Evolutionary conservation across 64 coral and sea anemone species (phyloP), one percentile per base, ranked within the genome.

Genomic region (Actinia equina): DNA sequence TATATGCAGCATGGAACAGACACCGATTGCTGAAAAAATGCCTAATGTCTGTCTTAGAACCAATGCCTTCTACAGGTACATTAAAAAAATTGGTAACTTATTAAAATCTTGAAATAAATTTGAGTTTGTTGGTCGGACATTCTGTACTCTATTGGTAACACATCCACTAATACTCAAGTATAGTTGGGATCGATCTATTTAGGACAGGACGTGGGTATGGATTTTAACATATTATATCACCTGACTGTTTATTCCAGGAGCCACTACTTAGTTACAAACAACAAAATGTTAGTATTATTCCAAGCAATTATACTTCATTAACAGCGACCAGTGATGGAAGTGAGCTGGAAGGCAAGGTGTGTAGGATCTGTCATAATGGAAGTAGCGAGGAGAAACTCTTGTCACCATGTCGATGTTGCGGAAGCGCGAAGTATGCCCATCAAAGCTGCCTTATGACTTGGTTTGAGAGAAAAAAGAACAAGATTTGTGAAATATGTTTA

Each of bases 361-460:
- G 88, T 77, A 74, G 88, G 37, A 89, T 89, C 52, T 89, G 88
- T 44, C 88, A 89, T 18, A 63, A 80, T 51, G 88, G 88, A 12
- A 7, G 5, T 8, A 71, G 55, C 43, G 82, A 69, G 11, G 88
- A 89, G 46, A 65, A 17, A 37, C 64, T 89, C 0, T 26, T 89
- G 10, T 25, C 88, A 1, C 88, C 88, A 22, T 89, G 88, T 59
- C 71, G 30, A 53, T 89, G 88, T n/a, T 84, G 79, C 12, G 88
- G 88, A 19, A 89, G 80, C 6, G 44, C 88, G 1, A 67, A 89
- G 20, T 89, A 71, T 67, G 88, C 69, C 0, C 88, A 89, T 53
- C 80, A 84, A 71, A 89, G 88, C 26, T 89, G 88, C 16, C n/a
- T 89, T 41, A 41, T 89, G 59, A 52, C 63, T 2, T 89, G 88